Evolutionary conservation across 2,888 invertebrate species (phyloP), one percentile per base, ranked within the genome.

Genomic region (Plagiodera versicolora): DNA sequence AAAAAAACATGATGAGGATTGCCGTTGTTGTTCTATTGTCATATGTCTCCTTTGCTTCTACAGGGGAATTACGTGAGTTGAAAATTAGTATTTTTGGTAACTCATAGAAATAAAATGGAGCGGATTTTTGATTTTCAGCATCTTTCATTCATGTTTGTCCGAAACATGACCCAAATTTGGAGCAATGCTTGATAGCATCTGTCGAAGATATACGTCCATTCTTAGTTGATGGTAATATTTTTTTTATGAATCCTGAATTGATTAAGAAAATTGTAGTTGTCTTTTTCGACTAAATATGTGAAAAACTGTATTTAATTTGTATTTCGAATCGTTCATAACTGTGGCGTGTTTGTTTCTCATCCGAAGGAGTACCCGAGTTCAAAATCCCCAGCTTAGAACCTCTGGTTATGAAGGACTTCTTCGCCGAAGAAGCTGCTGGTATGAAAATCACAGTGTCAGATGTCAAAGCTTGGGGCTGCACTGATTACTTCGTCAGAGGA

Each of bases 351-450:
- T 28, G 1, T 2, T 24, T 20, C 44, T 11, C 2, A 1, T 30
- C 14, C 19, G 2, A 24, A 81, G 81, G 84, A 19, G 80, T 83
- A 8, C 83, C 85, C 0, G 84, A 85, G 62, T 81, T 84, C 63
- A 81, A 83, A 45, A 82, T 86, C 58, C 86, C 86, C 0, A 80
- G 82, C 14, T 71, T 86, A 55, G 86, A 86, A 69, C 86, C 86
- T 0, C 74, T 85, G 30, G 53, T 79, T 4, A 74, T 84, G 63
- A 77, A 81, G 54, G 83, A 85, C 67, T 71, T 85, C 14, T 79
- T 82, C n/a, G 79, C 82, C 0, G 77, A 83, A 17, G 78, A 83
- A 56, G 78, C 81, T 2, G 74, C 73, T n/a, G 81, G 80, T 0
- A 74, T 85, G 60, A 79, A 71, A 68, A 72, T 84, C 53, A 76